Base-by-base conservation (phyloP, 2,888 invertebrate species). In the Dryobotodes eremita region DNA sequence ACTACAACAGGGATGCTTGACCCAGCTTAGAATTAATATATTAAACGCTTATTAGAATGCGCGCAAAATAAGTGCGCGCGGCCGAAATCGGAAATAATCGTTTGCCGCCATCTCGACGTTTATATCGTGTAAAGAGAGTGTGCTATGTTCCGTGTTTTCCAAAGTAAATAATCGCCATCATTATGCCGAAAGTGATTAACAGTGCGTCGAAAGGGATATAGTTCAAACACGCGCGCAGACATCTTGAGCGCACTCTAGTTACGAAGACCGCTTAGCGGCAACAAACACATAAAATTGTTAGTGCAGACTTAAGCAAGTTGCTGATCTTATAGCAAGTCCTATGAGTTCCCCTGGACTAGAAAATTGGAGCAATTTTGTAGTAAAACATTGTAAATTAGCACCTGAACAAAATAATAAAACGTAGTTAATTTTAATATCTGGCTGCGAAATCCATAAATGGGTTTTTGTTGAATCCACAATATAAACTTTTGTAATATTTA, bases 401-500 rank as follows among this genome's bases (percentile, higher is more conserved):
- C 20, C 11, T n/a, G 65, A 20, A 66, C 57, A 50, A 57, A 64
- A 57, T 36, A 50, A 53, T n/a, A 55, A 48, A 62, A 55, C 42
- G 2, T 65, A 48, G 26, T 48, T 64, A 1, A n/a, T 78, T 76
- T 78, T 53, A 55, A 23, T 11, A 61, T n/a, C 17, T 57, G 26
- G 3, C 59, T 71, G 13, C 26, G 11, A 77, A 77, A 42, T 65
- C 13, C n/a, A 59, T 7, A 17, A 26, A 50, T 13, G 1, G 1
- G 4, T 10, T 11, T 36, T 48, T 42, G 17, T 59, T 72, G 1
- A 42, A 61, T 69, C 46, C 17, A 57, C 61, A 73, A 55, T 74
- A 72, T 82, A 75, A 74, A 74, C 71, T 72, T 57, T 31, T 50
- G 50, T 70, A 53, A 76, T 86, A 84, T 82, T 87, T 78, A 84